These are phyloP conservation scores for Numida meleagris DNA, from an alignment of 2,113 vertebrate genomes.

Conservation along the genomic window DNA sequence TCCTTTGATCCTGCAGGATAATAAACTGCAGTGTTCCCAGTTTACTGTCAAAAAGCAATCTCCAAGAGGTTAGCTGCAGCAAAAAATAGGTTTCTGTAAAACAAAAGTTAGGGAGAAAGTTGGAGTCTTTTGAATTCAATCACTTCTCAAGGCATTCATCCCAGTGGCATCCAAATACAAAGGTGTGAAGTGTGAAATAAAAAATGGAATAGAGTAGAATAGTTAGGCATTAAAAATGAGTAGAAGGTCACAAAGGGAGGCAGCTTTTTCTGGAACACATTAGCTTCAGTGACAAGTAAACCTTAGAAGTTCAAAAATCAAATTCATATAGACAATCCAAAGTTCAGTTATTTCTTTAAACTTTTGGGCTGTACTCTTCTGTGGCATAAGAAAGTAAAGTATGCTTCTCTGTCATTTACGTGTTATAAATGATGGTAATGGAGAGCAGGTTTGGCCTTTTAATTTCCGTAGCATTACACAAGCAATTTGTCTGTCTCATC, in stretches of 20 bases:
- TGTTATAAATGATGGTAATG: neutral
- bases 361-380: neutral
- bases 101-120: slow-evolving; percentile 18
- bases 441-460: neutral
- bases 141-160: neutral
- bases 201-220: slow-evolving; percentile 24
- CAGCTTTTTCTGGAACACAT: slow-evolving; percentile 24
- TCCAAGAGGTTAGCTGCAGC: slow-evolving; percentile 20
- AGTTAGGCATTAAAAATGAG: neutral
- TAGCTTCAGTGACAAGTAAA: slow-evolving; percentile 18
- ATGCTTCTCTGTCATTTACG: neutral
- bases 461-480: neutral
- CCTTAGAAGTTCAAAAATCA: slow-evolving; percentile 29
- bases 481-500: neutral
- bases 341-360: neutral
- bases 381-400: neutral
- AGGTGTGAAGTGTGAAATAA: slow-evolving; percentile 50
- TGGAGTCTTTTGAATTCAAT: slow-evolving; percentile 34
- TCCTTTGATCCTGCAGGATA: slow-evolving; percentile 55
- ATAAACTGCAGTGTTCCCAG: slow-evolving; percentile 1
- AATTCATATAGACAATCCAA: neutral
- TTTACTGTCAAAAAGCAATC: slow-evolving; percentile 50
- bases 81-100: slow-evolving; percentile 55
- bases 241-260: slow-evolving; percentile 1
- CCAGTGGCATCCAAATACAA: slow-evolving; percentile 21